Evolutionary conservation across 2,888 invertebrate genomes (phyloP).

Genomic region (Lumbricus terrestris): DNA sequence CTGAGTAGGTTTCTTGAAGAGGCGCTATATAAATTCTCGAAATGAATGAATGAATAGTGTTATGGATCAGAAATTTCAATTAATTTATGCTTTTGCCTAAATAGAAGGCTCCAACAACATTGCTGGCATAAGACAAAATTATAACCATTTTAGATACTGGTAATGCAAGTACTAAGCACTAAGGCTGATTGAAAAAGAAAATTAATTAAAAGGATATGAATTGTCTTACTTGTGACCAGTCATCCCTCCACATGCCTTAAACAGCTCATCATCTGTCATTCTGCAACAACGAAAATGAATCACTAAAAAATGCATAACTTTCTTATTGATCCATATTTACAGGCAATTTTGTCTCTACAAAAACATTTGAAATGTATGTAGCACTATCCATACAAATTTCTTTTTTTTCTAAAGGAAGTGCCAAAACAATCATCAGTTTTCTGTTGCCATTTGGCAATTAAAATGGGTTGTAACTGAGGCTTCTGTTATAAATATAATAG

Average conservation of each 20-base stretch:
- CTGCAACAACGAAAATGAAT: neutral
- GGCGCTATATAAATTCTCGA: too few relatives aligned
- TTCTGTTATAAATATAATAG: neutral
- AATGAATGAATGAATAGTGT: too few relatives aligned
- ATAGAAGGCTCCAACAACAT: too few relatives aligned
- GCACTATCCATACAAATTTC: too few relatives aligned
- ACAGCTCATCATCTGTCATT: slow-evolving; percentile 36
- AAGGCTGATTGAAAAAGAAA: neutral
- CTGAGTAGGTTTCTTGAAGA: too few relatives aligned
- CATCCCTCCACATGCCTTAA: slow-evolving; percentile 35
- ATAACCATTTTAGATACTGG: too few relatives aligned
- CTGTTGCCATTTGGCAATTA: neutral
- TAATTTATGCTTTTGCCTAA: neutral
- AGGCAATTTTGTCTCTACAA: neutral
- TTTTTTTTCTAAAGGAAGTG: too few relatives aligned
- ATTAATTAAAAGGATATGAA: neutral
- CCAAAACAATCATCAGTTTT: too few relatives aligned
- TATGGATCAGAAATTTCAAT: neutral
- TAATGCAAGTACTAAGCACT: neutral
- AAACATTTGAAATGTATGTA: too few relatives aligned
- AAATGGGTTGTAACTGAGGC: too few relatives aligned
- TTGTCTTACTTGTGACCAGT: slow-evolving; percentile 39
- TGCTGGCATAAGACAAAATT: too few relatives aligned
- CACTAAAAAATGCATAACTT: neutral
- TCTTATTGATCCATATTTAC: neutral